Evolutionary conservation across 1,140 invertebrate genomes (phyloP).

Genomic region (Polyergus mexicanus): DNA sequence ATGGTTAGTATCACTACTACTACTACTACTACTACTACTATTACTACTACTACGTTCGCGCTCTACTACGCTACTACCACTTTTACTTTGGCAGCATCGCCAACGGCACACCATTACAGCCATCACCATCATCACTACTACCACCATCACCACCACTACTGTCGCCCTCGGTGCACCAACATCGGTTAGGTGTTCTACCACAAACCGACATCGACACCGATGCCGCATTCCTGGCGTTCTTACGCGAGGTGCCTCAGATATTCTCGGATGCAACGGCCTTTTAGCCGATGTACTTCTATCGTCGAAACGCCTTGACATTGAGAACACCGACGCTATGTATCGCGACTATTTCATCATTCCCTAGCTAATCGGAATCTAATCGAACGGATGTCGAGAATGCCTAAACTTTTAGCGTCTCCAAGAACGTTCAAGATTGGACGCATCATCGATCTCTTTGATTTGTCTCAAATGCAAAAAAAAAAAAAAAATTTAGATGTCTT

Average conservation of each 20-base stretch:
- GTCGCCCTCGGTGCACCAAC: slow-evolving; percentile 38
- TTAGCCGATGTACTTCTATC: slow-evolving; percentile 42
- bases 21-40: neutral
- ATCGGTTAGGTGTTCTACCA: slow-evolving; percentile 72
- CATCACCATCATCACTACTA: slow-evolving; percentile 62
- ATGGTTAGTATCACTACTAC: slow-evolving; percentile 27
- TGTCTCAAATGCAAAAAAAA: neutral
- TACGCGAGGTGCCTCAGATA: slow-evolving; percentile 68
- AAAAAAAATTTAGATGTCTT: no score
- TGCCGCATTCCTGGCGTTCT: slow-evolving; percentile 74
- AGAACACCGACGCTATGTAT: slow-evolving; percentile 30
- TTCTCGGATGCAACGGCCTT: slow-evolving; percentile 12
- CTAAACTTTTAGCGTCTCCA: neutral
- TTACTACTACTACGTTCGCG: neutral
- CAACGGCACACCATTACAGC: slow-evolving; percentile 14
- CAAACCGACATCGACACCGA: slow-evolving; percentile 66
- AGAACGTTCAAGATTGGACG: neutral
- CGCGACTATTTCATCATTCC: neutral
- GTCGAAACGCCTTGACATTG: slow-evolving; percentile 68
- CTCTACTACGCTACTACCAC: slow-evolving; percentile 44
- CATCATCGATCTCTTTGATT: neutral
- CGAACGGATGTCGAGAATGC: slow-evolving; percentile 17
- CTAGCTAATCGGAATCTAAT: neutral
- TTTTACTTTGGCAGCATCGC: slow-evolving; percentile 41
- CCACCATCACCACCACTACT: neutral